These are phyloP conservation scores for Atopsyche davidsoni DNA, from an alignment of 1,140 invertebrate genomes.

Conservation along the genomic window DNA sequence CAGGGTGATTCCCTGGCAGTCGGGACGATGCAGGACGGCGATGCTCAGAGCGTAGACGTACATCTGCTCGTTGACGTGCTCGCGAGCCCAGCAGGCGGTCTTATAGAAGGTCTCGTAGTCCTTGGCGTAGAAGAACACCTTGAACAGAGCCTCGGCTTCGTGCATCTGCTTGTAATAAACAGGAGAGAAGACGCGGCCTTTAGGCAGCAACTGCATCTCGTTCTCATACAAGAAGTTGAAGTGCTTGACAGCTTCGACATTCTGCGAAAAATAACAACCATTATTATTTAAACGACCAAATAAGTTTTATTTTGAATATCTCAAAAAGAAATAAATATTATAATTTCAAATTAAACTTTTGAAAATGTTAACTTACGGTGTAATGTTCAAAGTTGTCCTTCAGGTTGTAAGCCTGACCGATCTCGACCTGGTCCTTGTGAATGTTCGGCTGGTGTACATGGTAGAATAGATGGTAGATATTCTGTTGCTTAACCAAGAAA, in stretches of 20 bases:
- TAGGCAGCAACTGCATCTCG: slow-evolving; percentile 50
- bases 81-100: slow-evolving; percentile 56
- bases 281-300: too few species aligned
- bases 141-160: slow-evolving; percentile 58
- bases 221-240: slow-evolving; percentile 52
- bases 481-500: slow-evolving; percentile 52
- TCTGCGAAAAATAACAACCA: slow-evolving; percentile 47
- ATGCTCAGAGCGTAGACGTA: slow-evolving; percentile 58
- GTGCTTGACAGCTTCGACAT: slow-evolving; percentile 50
- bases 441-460: slow-evolving; percentile 52
- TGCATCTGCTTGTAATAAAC: slow-evolving; percentile 54
- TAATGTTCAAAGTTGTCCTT: slow-evolving; percentile 45
- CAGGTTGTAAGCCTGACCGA: slow-evolving; percentile 49
- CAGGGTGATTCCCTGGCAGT: slow-evolving; percentile 53
- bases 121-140: slow-evolving; percentile 63
- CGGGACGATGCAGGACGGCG: slow-evolving; percentile 54
- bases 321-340: too few species aligned
- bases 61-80: slow-evolving; percentile 56
- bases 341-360: too few species aligned
- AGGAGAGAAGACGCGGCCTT: slow-evolving; percentile 57
- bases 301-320: too few species aligned
- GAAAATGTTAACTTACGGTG: slow-evolving; percentile 38
- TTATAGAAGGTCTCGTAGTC: slow-evolving; percentile 54
- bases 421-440: slow-evolving; percentile 44
- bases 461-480: slow-evolving; percentile 56